phyloP scores from a whole-genome alignment of 2,797 vertebrate genomes.

The Sebastes goodei region DNA sequence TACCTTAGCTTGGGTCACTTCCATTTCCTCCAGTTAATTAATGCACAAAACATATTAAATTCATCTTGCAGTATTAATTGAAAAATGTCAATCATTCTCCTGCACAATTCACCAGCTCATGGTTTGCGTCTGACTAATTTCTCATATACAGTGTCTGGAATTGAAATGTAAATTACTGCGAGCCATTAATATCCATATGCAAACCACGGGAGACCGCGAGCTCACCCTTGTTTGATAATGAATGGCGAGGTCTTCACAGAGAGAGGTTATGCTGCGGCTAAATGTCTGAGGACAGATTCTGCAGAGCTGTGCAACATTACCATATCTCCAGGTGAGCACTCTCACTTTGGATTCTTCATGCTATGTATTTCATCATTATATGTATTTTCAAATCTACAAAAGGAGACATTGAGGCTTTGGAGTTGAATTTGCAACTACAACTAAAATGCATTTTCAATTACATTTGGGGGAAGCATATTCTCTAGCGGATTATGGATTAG shows the following conservation, averaged over 20 bases:
- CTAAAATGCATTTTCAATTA: no score
- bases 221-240: conserved; percentile 47
- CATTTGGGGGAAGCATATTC: no score
- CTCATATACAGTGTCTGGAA: conserved; percentile 25
- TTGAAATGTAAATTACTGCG: conserved; percentile 66
- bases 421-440: background rate
- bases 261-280: conserved; percentile 33
- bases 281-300: conserved; percentile 22
- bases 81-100: conserved; percentile 73
- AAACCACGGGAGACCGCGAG: conserved; percentile 14
- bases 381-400: background rate
- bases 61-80: conserved; percentile 60
- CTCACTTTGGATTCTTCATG: background rate
- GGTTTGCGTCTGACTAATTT: conserved; percentile 54
- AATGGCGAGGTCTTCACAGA: conserved; percentile 31
- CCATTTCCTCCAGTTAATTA: conserved; percentile 67
- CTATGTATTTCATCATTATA: background rate
- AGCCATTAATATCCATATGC: conserved; percentile 51
- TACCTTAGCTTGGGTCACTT: conserved; percentile 51
- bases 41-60: conserved; percentile 55
- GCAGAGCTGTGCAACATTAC: conserved; percentile 3
- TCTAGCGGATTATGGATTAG: no score
- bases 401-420: background rate
- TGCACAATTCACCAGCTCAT: conserved; percentile 33
- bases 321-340: conserved; percentile 7